A percentile compares a stretch with the other conserved stretches of the same genome.
Evolutionary conservation across 2,888 invertebrate genomes (phyloP).

Genomic region (Clunio marinus): DNA sequence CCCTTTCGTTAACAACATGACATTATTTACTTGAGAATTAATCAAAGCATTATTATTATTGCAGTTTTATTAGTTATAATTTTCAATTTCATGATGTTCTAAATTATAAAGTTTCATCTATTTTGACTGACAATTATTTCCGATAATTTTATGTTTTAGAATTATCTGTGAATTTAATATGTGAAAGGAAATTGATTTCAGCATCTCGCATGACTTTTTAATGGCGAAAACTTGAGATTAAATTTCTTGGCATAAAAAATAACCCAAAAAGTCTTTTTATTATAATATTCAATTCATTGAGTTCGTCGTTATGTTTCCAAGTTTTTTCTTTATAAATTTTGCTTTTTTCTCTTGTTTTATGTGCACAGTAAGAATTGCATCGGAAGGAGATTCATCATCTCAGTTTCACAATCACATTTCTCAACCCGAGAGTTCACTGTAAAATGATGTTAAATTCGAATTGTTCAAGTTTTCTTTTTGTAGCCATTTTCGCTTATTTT

Average conservation of each 20-base stretch:
- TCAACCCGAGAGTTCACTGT: neutral
- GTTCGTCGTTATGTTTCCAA: conserved; percentile 2
- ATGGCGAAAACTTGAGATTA: too few relatives aligned
- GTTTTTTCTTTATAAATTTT: neutral
- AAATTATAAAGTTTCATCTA: too few relatives aligned
- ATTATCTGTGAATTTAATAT: too few relatives aligned
- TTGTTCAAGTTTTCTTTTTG: neutral
- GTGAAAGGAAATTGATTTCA: too few relatives aligned
- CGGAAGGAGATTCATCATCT: neutral
- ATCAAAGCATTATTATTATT: neutral
- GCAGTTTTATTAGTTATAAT: neutral
- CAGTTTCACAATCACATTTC: neutral
- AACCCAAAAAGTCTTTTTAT: neutral
- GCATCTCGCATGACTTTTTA: too few relatives aligned
- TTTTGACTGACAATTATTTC: too few relatives aligned
- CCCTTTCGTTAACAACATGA: neutral
- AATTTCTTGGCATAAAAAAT: neutral
- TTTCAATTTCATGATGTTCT: too few relatives aligned
- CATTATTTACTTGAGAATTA: neutral
- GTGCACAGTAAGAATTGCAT: neutral
- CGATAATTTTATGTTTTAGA: too few relatives aligned
- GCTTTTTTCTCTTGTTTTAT: too few relatives aligned
- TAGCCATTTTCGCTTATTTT: neutral
- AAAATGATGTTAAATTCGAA: neutral
- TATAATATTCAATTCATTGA: neutral